Evolutionary conservation across 2,113 vertebrate genomes (phyloP), one percentile per base, ranked within the genome.

Genomic region (Apteryx owenii): DNA sequence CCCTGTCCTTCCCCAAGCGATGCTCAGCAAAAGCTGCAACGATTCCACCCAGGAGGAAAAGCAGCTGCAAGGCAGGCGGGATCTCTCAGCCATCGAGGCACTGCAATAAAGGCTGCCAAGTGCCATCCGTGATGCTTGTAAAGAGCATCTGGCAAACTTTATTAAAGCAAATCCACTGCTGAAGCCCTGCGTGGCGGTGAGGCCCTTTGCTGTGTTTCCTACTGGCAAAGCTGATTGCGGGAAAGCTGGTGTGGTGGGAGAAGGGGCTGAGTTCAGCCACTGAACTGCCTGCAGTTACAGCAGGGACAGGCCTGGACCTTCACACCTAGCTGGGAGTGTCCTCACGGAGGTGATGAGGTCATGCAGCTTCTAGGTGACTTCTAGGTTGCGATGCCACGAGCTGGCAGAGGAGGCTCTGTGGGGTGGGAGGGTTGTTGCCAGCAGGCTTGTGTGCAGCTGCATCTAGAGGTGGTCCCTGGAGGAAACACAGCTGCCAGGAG

Each of bases 111-210:
- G 81, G 64, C 92, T 93, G 87, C 89, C 89, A 89, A 85, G 81
- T 89, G 81, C 53, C 5, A 9, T 31, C 76, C 12, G 2, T 85
- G 48, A 38, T 65, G 68, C 93, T 89, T 76, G 70, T 68, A 51
- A 76, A 61, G 54, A 85, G 85, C 86, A 77, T 54, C 85, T 22
- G 0, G 51, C 40, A 48, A 88, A 26, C 72, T 50, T 95, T 71
- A 42, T 1, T 4, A 29, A n/a, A 0, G 1, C 4, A 9, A 65
- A 72, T 71, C 53, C 1, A 0, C 70, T 61, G n/a, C 50, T 2
- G 5, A 38, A 85, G n/a, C 26, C 66, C 31, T 2, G 0, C 8
- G 46, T 5, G 5, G 60, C 2, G 0, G 64, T 5, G 3, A 81
- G 64, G n/a, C 81, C 60, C 42, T 61, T 44, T 56, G 48, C 82